Conservation (phyloP, 1,140 invertebrate genomes). For the Drosophila yakuba region DNA sequence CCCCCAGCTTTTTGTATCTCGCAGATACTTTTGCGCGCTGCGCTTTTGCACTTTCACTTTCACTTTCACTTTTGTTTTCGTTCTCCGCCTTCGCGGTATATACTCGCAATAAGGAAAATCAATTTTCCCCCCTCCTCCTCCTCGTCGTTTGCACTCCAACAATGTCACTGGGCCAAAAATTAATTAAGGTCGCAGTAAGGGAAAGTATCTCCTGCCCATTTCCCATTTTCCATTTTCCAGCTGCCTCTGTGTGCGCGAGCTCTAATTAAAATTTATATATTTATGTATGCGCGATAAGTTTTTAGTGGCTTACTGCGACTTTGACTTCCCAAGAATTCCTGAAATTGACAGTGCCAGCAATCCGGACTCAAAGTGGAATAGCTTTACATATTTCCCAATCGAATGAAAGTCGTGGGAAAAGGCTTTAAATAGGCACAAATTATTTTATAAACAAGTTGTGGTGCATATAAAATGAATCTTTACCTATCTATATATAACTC, state of each 20-base stretch:
- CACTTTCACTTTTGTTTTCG: constrained; percentile 60
- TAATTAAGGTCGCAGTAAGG: constrained; percentile 72
- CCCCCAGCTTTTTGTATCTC: constrained; percentile 55
- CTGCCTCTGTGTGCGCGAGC: constrained; percentile 31
- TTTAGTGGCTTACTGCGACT: constrained; percentile 66
- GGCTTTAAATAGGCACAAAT: too few species aligned
- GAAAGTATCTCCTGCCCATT: background rate
- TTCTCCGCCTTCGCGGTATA: constrained; percentile 8
- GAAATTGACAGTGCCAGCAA: constrained; percentile 20
- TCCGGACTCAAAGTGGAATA: constrained; percentile 5
- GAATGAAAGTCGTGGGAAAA: background rate
- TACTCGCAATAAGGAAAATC: constrained; percentile 58
- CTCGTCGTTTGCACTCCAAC: constrained; percentile 31
- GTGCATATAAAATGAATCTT: too few species aligned
- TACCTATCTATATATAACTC: too few species aligned
- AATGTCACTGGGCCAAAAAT: constrained; percentile 81
- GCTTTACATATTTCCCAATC: constrained; percentile 22
- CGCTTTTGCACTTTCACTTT: constrained; percentile 69
- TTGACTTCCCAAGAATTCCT: background rate
- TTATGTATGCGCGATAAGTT: constrained; percentile 81
- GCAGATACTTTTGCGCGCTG: constrained; percentile 71
- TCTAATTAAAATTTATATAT: constrained; percentile 82
- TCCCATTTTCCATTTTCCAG: background rate
- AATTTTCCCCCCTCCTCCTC: constrained; percentile 46
- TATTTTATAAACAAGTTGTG: too few species aligned